Base-by-base conservation (phyloP, 2,797 vertebrate genomes). In the Odontamblyopus lacepedii region DNA sequence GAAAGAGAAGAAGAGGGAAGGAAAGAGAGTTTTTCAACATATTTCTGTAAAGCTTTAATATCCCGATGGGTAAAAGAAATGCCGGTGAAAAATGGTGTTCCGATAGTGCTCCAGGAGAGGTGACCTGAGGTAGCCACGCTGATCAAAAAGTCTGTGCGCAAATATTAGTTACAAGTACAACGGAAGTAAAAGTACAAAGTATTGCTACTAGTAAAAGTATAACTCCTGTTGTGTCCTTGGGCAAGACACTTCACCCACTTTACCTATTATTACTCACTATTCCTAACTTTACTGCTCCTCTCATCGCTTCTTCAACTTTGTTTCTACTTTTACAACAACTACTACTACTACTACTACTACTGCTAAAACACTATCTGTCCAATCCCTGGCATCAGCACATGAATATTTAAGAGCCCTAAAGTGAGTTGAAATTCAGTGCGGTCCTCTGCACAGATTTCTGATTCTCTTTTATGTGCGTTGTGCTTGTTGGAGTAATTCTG, bases 41-140 rank as follows among this genome's bases (percentile, higher is more conserved):
- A 6, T 69, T 27, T 44, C 75, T 81, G 71, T 73, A 16, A 56
- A 73, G 59, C 32, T 53, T 70, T 71, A 55, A 67, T 75, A 71
- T 66, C 76, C 66, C 64, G 18, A 18, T 23, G 41, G 38, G 59
- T 61, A 51, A 61, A 75, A 67, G 32, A 72, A 61, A 13, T 27
- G 57, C 53, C 51, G 29, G 56, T 62, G 60, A 62, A 62, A 62
- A 62, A 62, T 38, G 29, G 30, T 62, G 30, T 62, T 57, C 23
- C n/a, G 67, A 41, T 44, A 62, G 19, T 60, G 56, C 50, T 66
- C 63, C 8, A 59, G 32, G 35, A 62, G 61, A 76, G 35, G 50
- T 51, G 48, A 70, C 64, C 63, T 12, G 7, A n/a, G 50, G 68
- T 73, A 35, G 44, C 16, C 5, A 12, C 23, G 27, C 11, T 27